Base-by-base conservation (phyloP, 2,888 invertebrate genomes). In the Coelopa pilipes region DNA sequence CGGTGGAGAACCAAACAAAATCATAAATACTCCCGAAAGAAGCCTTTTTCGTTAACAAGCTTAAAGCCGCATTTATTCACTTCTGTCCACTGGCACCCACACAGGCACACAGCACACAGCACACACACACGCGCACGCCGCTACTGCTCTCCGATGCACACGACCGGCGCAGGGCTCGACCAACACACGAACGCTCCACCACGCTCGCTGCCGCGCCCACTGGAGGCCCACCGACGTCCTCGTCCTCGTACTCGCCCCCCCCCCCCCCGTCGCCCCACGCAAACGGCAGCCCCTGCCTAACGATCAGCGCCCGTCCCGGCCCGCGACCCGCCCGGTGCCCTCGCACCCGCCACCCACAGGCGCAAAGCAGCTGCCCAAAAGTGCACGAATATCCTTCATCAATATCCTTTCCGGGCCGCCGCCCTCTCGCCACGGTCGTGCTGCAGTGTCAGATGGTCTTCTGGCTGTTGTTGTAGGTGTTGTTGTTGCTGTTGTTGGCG, bases 51-150 rank as follows among this genome's bases (percentile, higher is more conserved):
- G 75, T 79, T 83, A 83, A 83, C 79, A 81, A 83, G 81, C 79
- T 85, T 80, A 81, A 80, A 82, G 82, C 80, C 82, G 79, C 81
- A 84, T 83, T 83, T 82, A 82, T 82, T 78, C 80, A 78, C 79
- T 79, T 78, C 76, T 80, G 78, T 77, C 77, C 76, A 76, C 72
- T 72, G 49, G 46, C 68, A 72, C 72, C 71, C 67, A 63, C 62
- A 68, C 24, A 10, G 12, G 46, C 24, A 57, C 55, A 34, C 34
- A 34, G 34, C 34, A 34, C 7, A 34, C 55, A 76, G 75, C 78
- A 78, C n/a, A 76, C 62, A 68, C 65, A 73, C 71, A 69, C 67
- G 67, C 70, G 70, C 70, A 70, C 70, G 49, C n/a, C 17, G 15
- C 60, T 60, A 19, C 62, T 24, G 15, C 45, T 34, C 19, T 13